Conservation (phyloP, 2,888 invertebrate genomes). For the Eristalinus sepulchralis region DNA sequence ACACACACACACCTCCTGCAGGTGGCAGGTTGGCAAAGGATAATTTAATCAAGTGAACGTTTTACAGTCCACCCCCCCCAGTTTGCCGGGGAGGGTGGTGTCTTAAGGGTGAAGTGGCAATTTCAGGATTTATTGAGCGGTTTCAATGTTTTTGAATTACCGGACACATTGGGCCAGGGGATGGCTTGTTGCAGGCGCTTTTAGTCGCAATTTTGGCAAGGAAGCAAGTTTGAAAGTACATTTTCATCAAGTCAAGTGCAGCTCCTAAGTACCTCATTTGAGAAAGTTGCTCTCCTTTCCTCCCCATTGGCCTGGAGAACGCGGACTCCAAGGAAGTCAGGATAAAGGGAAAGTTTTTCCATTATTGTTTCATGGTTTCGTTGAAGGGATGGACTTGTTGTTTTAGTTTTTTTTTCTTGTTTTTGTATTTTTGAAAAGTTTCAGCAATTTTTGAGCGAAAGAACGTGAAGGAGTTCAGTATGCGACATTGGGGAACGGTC, state of each 20-base stretch:
- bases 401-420: background rate
- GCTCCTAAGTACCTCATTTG: slow-evolving; percentile 54
- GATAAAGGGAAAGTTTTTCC: slow-evolving; percentile 60
- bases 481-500: background rate
- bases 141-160: background rate
- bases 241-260: slow-evolving; percentile 55
- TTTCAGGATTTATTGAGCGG: background rate
- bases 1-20: background rate
- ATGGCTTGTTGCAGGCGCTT: slow-evolving; percentile 11
- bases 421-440: background rate
- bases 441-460: background rate
- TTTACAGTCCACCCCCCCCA: too few species aligned
- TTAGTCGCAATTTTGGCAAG: slow-evolving; percentile 28
- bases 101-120: background rate
- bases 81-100: background rate
- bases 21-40: background rate
- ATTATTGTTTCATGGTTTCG: slow-evolving; percentile 45
- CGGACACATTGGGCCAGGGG: background rate
- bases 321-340: slow-evolving; percentile 40
- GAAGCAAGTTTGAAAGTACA: slow-evolving; percentile 55
- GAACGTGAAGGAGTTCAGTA: background rate
- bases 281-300: slow-evolving; percentile 29
- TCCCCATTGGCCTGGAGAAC: background rate
- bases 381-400: background rate
- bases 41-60: slow-evolving; percentile 34